Evolutionary conservation across 2,797 vertebrate species (phyloP).

Genomic region (Galaxias olidus): DNA sequence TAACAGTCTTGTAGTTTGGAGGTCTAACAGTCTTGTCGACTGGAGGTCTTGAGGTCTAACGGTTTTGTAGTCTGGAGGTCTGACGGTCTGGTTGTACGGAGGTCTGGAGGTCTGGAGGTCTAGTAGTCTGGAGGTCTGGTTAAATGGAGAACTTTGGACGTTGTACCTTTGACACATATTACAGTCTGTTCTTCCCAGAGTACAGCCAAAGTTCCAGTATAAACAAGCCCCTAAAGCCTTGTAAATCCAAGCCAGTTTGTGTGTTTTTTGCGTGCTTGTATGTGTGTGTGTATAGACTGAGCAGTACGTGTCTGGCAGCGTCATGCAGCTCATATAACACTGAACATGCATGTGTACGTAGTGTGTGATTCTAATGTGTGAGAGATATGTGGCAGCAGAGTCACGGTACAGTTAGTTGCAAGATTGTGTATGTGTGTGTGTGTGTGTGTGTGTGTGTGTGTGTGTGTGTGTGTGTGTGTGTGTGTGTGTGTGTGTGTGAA

Average conservation of each 20-base stretch:
- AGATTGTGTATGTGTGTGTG: neutral
- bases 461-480: neutral
- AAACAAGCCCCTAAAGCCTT: conserved; percentile 4
- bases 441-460: neutral
- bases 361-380: neutral
- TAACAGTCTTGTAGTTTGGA: too few species aligned
- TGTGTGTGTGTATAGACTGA: neutral
- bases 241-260: conserved; percentile 1
- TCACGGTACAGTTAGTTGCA: neutral
- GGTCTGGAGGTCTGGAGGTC: too few species aligned
- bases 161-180: conserved; percentile 31
- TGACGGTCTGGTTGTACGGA: too few species aligned
- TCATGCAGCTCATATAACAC: neutral
- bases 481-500: too few species aligned
- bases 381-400: too few species aligned
- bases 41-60: too few species aligned
- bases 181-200: conserved; percentile 13
- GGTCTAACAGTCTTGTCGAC: too few species aligned
- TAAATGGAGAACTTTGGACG: neutral
- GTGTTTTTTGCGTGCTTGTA: neutral
- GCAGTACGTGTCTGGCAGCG: neutral
- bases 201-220: conserved; percentile 15
- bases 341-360: neutral
- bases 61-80: too few species aligned
- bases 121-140: neutral